Conservation (phyloP, 2,797 vertebrate genomes). For the Salmo trutta region DNA sequence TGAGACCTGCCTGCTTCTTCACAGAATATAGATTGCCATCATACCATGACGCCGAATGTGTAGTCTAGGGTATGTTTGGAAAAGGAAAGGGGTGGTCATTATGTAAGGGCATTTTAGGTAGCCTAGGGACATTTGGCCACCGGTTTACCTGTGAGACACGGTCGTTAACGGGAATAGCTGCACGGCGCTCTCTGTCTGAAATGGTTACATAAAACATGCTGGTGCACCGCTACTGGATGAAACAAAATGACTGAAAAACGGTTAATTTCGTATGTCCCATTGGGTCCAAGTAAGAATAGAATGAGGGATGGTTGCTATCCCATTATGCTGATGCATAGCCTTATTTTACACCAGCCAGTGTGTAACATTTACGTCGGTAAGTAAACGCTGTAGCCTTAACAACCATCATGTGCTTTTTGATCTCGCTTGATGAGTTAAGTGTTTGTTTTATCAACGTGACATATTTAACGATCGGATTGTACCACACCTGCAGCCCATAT, state of each 20-base stretch:
- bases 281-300: background rate
- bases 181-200: background rate
- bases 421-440: background rate
- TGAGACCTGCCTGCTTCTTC: background rate
- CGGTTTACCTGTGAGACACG: background rate
- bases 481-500: background rate
- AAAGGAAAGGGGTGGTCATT: background rate
- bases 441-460: background rate
- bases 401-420: background rate
- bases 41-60: background rate
- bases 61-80: background rate
- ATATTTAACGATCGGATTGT: background rate
- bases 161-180: background rate
- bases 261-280: background rate
- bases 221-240: background rate
- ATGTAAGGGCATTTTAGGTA: background rate
- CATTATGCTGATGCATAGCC: background rate
- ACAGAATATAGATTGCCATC: background rate
- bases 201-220: background rate
- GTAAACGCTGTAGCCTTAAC: background rate
- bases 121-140: background rate
- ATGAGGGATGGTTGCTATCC: background rate
- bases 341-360: background rate
- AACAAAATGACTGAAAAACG: background rate
- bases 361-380: background rate